Base-by-base conservation (phyloP, 2,113 vertebrate genomes). In the Corythoichthys intestinalis region DNA sequence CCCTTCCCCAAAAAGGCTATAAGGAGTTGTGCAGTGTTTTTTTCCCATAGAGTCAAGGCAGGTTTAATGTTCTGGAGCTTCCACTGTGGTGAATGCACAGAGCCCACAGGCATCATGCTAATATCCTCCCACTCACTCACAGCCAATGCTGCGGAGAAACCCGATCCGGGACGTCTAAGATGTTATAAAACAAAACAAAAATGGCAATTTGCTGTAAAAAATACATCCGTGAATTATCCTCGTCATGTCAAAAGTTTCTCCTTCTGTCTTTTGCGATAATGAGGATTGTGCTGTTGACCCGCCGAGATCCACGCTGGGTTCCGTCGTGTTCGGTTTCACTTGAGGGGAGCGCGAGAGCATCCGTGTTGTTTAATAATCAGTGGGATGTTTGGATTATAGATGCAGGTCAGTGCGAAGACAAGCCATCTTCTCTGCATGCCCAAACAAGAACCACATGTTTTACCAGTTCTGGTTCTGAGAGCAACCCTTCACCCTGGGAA, bases 401-500 rank as follows among this genome's bases (percentile, higher is more conserved):
- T 76, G 72, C 79, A 84, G 80, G 82, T 83, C 60, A 66, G 75
- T 81, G 79, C 49, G 47, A 77, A 76, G 78, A 80, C 75, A 82
- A 84, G 72, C 76, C 73, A 37, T 74, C 74, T 70, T 81, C 73
- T 69, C 76, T 67, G 64, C 82, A 74, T 75, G 81, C 74, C 73
- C 75, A 87, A 90, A 90, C 87, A 83, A 87, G 83, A 89, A 90
- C 83, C 89, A 90, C 85, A 89, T 90, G 89, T 87, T 68, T 63
- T 4, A 3, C 9, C 34, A 38, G 67, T 62, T 66, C 56, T 48
- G 59, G 28, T 75, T 75, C 78, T 80, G 59, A 28, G 77, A 64
- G 75, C 68, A 69, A 67, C 69, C 79, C 74, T 79, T 91, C 89
- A 87, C 89, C 75, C 86, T 91, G 91, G 93, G 91, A 87, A 93